Evolutionary conservation across 2,888 invertebrate species (phyloP).

Genomic region (Lutraria lutraria): DNA sequence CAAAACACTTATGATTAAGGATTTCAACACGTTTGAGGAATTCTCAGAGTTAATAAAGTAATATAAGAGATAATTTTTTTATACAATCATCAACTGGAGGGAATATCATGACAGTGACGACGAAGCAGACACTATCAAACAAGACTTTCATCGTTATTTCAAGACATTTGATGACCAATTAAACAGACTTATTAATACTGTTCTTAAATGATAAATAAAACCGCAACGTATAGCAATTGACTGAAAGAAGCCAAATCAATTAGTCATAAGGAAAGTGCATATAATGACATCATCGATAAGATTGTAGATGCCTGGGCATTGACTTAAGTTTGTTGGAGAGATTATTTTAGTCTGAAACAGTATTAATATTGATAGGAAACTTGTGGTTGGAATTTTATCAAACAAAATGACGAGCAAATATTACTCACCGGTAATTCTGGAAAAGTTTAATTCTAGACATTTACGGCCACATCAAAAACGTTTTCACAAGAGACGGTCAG

Average conservation of each 20-base stretch:
- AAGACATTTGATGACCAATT: neutral
- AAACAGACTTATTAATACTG: neutral
- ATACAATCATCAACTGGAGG: too few species aligned
- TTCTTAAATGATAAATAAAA: neutral
- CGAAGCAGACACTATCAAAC: too few species aligned
- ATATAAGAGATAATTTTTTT: too few species aligned
- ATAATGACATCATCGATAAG: neutral
- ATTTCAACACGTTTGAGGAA: too few species aligned
- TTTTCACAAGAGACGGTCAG: conserved; percentile 1
- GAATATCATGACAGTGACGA: too few species aligned
- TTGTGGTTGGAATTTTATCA: neutral
- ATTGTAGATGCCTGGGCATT: neutral
- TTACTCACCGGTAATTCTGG: conserved; percentile 54
- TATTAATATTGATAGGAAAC: neutral
- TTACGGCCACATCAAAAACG: conserved; percentile 29
- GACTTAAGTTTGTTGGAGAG: neutral
- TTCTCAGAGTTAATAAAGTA: too few species aligned
- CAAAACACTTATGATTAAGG: too few species aligned
- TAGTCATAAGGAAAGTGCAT: neutral
- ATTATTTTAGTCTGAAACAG: neutral
- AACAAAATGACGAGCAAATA: conserved; percentile 50
- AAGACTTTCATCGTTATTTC: neutral
- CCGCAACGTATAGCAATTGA: neutral
- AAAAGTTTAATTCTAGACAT: conserved; percentile 54
- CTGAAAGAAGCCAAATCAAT: neutral